Base-by-base conservation (phyloP, 2,797 vertebrate species). In the Megaceryle alcyon region DNA sequence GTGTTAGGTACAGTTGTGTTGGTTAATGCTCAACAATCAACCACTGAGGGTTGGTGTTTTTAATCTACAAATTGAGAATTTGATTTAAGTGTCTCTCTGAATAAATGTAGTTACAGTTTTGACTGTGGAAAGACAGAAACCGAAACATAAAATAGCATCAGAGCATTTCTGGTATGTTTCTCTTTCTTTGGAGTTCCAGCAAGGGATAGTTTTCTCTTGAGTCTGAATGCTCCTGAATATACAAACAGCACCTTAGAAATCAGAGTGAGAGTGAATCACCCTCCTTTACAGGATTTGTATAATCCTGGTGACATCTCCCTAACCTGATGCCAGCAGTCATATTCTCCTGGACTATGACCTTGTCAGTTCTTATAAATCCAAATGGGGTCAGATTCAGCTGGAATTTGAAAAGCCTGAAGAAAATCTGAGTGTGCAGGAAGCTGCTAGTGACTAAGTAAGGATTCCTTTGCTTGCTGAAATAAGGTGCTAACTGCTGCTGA, bases 291-390 rank as follows among this genome's bases (percentile, higher is more conserved):
- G 92, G 69, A 79, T 91, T 94, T 90, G 73, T 92, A 21, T 90
- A 94, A 96, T 94, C 81, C 88, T 86, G 82, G 88, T 92, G 95
- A 95, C 96, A 94, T 97, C 93, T 94, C 64, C 92, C 92, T 90
- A 90, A 95, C 93, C 86, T 82, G 90, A 71, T 90, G 95, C 93
- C 91, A 95, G 91, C 93, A 96, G 92, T 92, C 81, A 65, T 92
- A 80, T 90, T 95, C 83, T 87, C 86, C 64, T 9, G 2, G 88
- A 88, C 92, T 94, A 35, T 82, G 84, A 94, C 90, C 83, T 90
- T 92, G 93, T 95, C 94, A 92, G 77, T 43, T 90, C 81, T 71
- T 78, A 51, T 95, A 35, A 90, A 88, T 86, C 90, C 68, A 82
- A 20, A 80, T 6, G 7, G 80, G 71, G 90, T 84, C 83, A 61